Base-by-base conservation (phyloP, 2,888 invertebrate species). In the Ormyrus rosae region DNA sequence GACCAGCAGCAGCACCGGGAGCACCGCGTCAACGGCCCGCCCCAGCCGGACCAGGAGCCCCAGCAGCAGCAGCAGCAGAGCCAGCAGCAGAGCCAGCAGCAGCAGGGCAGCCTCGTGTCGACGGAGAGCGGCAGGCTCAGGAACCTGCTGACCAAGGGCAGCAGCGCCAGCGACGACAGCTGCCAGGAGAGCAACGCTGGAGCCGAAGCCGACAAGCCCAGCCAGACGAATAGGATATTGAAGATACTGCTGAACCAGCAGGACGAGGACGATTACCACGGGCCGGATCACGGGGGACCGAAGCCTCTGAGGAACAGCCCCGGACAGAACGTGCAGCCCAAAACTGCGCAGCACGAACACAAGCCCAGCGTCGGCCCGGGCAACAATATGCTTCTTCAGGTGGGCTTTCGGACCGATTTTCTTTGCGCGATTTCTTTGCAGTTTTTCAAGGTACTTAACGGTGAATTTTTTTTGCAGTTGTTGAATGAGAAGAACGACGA, bases 401-500 rank as follows among this genome's bases (percentile, higher is more conserved):
- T 95, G 4, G 4, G 55, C 11, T 34, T 34, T 34, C 34, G 2
- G 4, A 34, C 34, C 34, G 34, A 4, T 4, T 34, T 34, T 34
- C 4, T 34, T 4, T 34, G 34, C 34, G 0, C 4, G 34, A 4
- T 34, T 34, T 4, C 34, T 0, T 0, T 2, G 4, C 19, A 19
- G 6, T 48, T 50, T 53, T 10, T 46, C 60, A 19, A 5, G 34
- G 0, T 3, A 34, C 2, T 56, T 64, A 55, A 11, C n/a, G 9
- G 60, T 74, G 68, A 81, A 46, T 56, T 51, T 67, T 70, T 71
- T 71, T 71, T 90, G 45, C 89, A 96, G 96, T 93, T 97, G 90
- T 92, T 96, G 83, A 96, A 96, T 88, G 96, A 96, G 84, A 96
- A 95, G 91, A 95, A 94, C 81, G 96, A 96, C 86, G 96, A 96